Evolutionary conservation across 1,140 invertebrate genomes (phyloP).

Genomic region (Heliconius melpomene): DNA sequence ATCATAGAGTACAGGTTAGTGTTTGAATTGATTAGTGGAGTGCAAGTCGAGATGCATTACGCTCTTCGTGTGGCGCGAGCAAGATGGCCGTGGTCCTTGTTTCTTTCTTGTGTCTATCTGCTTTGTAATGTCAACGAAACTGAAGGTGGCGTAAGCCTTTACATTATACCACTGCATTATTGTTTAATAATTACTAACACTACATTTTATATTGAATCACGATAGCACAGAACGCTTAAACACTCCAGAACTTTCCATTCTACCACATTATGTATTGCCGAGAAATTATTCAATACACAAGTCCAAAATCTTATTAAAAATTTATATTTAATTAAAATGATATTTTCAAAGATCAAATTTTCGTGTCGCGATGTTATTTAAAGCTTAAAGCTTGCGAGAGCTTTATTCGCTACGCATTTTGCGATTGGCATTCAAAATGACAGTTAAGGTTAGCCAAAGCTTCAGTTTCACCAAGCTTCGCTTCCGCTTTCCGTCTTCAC

Average conservation of each 20-base stretch:
- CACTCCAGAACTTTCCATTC: neutral
- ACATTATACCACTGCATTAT: conserved; percentile 11
- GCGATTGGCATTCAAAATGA: neutral
- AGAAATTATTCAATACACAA: neutral
- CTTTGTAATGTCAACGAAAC: conserved; percentile 61
- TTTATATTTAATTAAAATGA: neutral
- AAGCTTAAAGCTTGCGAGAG: conserved; percentile 3
- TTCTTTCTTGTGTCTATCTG: conserved; percentile 58
- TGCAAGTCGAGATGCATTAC: conserved; percentile 60
- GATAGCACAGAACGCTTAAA: conserved; percentile 24
- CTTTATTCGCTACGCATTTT: conserved; percentile 15
- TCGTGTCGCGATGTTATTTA: neutral
- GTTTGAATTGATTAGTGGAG: conserved; percentile 52
- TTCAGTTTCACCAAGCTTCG: conserved; percentile 67
- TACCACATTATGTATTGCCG: neutral
- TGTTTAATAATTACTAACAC: conserved; percentile 20
- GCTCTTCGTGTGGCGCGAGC: conserved; percentile 69
- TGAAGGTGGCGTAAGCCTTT: conserved; percentile 57
- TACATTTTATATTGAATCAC: conserved; percentile 4
- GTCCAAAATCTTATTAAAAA: neutral
- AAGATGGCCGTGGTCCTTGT: conserved; percentile 78
- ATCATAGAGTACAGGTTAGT: neutral
- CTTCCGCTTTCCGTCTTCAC: conserved; percentile 58
- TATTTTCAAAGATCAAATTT: neutral
- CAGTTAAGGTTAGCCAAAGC: conserved; percentile 50